phyloP scores from a whole-genome alignment of 1,140 invertebrate genomes.

The Cheumatopsyche charites region DNA sequence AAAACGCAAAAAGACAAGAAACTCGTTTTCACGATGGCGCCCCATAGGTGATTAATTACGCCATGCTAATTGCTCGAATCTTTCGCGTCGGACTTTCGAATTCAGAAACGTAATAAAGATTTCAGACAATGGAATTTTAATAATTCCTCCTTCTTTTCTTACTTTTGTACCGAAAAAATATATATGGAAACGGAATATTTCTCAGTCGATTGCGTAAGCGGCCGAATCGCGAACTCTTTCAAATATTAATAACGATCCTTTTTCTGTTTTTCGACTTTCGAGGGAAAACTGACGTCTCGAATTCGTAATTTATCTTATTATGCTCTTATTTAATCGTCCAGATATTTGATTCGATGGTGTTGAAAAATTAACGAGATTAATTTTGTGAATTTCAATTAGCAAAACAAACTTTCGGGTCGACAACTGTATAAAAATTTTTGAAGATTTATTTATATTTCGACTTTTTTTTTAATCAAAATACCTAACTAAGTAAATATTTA shows the following conservation, averaged over 20 bases:
- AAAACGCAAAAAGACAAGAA: too few relatives aligned
- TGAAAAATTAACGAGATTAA: slow-evolving; percentile 17
- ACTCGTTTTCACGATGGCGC: too few relatives aligned
- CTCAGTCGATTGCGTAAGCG: slow-evolving; percentile 6
- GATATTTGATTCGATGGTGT: not conserved
- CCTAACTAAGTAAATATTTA: too few relatives aligned
- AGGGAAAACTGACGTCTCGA: slow-evolving; percentile 8
- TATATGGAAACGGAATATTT: not conserved
- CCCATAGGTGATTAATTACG: slow-evolving; percentile 1
- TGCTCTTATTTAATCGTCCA: not conserved
- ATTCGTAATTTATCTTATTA: slow-evolving; percentile 16
- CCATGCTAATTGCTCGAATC: slow-evolving; percentile 4
- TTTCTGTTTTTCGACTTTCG: not conserved
- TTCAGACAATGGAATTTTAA: slow-evolving; percentile 22
- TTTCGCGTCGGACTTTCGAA: not conserved
- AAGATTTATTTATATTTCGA: too few relatives aligned
- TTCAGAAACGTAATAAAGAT: slow-evolving; percentile 12
- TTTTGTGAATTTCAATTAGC: not conserved
- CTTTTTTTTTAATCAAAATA: too few relatives aligned
- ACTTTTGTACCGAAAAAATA: not conserved
- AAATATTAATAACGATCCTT: slow-evolving; percentile 23
- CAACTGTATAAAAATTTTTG: not conserved
- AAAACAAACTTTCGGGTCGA: not conserved
- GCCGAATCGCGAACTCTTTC: not conserved
- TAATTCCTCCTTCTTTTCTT: slow-evolving; percentile 5